Base-by-base conservation (phyloP, 2,113 vertebrate species). In the Otis tarda region DNA sequence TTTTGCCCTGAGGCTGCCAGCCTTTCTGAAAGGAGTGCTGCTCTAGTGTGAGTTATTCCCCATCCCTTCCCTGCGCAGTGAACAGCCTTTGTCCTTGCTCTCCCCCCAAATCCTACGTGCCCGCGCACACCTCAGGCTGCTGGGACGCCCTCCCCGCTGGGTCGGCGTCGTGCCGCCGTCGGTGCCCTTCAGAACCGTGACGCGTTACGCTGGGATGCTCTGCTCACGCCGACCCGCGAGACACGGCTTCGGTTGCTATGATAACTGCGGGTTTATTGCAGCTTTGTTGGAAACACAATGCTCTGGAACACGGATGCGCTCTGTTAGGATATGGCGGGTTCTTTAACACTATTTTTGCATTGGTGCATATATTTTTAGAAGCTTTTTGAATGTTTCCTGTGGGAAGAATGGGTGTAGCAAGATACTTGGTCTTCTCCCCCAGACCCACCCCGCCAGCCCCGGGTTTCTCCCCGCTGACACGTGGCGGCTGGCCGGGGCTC, bases 1-100 rank as follows among this genome's bases (percentile, higher is more conserved):
- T 95, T 97, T 96, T 59, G 23, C 95, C 94, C 87, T 1, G 63
- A 96, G 24, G 85, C 96, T 87, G 94, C 83, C 60, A 63, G 93
- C 85, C 80, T 92, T 94, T 88, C 93, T 33, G 33, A 86, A 74
- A 80, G 61, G 74, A 93, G 78, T 10, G 81, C 69, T 69, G 80
- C 81, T 93, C 71, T 87, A 50, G 37, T 25, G 85, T 75, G 90
- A 94, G 88, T 90, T 93, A 82, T 69, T 96, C 91, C 69, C 57
- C 41, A 10, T 16, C 85, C 67, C 63, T 87, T 83, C 75, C 47
- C 10, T 20, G 10, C 2, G 4, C 31, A 3, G 0, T 1, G 5
- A 24, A 25, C 83, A 25, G 70, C 35, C 77, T 90, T 70, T 37
- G 37, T 41, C 85, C 12, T 19, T 18, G 76, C 68, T 47, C 7